A percentile compares a stretch with the other conserved stretches of the same genome.
Conservation (phyloP, 2,113 vertebrate species). For the Butorides virescens region DNA sequence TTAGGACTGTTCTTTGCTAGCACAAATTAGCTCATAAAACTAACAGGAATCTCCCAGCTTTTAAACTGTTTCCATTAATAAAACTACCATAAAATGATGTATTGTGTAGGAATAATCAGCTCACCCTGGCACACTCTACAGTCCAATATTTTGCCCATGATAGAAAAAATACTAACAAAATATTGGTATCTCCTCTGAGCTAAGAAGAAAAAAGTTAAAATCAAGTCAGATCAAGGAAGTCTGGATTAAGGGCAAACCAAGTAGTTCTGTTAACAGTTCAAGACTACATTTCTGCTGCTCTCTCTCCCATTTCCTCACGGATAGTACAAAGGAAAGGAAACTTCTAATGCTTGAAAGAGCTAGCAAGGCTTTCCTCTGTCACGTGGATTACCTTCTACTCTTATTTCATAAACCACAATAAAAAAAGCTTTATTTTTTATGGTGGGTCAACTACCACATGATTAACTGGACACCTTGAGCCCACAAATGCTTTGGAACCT, state of each 20-base stretch:
- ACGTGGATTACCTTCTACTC: neutral
- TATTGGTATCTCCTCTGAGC: neutral
- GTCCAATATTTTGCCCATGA: neutral
- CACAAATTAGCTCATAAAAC: neutral
- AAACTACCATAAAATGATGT: neutral
- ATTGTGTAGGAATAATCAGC: neutral
- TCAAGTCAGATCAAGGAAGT: neutral
- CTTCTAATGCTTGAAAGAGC: neutral
- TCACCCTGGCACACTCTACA: neutral
- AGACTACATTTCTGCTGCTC: neutral
- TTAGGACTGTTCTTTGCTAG: neutral
- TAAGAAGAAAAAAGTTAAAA: neutral
- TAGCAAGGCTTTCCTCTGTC: neutral
- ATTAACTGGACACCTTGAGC: neutral
- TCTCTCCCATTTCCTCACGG: neutral
- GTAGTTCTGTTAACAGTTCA: neutral
- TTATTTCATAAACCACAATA: neutral
- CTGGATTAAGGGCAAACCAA: neutral
- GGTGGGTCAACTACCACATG: neutral
- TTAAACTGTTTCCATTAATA: neutral
- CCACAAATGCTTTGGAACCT: neutral
- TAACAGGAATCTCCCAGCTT: neutral
- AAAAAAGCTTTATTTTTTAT: neutral
- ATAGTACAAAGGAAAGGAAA: neutral
- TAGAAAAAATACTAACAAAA: neutral